These are phyloP conservation scores for Malthinus flaveolus DNA, from an alignment of 2,888 invertebrate species.

Conservation along the genomic window DNA sequence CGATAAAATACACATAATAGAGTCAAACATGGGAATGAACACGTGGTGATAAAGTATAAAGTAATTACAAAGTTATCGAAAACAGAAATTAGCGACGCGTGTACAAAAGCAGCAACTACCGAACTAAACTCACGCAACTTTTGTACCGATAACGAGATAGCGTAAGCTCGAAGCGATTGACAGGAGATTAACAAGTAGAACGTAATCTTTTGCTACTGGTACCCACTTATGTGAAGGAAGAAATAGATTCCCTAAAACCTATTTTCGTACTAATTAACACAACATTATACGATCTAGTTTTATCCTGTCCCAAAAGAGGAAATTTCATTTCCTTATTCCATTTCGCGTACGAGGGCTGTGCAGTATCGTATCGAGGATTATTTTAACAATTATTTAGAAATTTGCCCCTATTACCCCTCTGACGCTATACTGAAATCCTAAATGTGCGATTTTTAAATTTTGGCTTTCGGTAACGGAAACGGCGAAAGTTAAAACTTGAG, in stretches of 20 bases:
- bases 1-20: constrained; percentile 10
- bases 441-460: too few relatives aligned
- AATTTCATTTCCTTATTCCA: too few relatives aligned
- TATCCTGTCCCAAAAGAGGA: too few relatives aligned
- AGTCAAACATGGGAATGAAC: constrained; percentile 40
- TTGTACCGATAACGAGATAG: constrained; percentile 21
- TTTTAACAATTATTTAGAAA: too few relatives aligned
- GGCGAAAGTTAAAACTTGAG: too few relatives aligned
- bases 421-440: too few relatives aligned
- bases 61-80: constrained; percentile 48
- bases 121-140: constrained; percentile 21
- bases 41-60: constrained; percentile 47
- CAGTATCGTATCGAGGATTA: too few relatives aligned
- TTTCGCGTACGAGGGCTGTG: too few relatives aligned
- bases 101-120: constrained; percentile 14
- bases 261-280: background rate
- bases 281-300: too few relatives aligned
- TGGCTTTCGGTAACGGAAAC: too few relatives aligned
- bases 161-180: constrained; percentile 19
- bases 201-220: constrained; percentile 19
- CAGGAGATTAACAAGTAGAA: constrained; percentile 23
- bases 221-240: constrained; percentile 12
- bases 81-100: constrained; percentile 43
- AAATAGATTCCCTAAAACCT: background rate
- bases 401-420: too few relatives aligned